These are phyloP conservation scores for Apamea monoglypha DNA, from an alignment of 2,888 invertebrate species.

Conservation along the genomic window DNA sequence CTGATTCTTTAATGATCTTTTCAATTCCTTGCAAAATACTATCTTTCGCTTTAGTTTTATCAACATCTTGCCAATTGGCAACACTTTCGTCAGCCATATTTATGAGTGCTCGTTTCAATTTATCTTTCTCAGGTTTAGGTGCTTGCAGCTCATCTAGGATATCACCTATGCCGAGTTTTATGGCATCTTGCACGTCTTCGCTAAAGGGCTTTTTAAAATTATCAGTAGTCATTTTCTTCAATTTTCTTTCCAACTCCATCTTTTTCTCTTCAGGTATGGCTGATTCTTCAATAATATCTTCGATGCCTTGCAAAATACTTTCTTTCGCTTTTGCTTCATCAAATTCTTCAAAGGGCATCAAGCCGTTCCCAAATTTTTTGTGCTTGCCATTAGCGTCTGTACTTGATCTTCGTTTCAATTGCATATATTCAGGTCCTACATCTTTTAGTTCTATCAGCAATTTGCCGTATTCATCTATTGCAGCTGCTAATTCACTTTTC, in stretches of 20 bases:
- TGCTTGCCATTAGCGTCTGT: too few relatives aligned
- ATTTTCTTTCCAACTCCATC: neutral
- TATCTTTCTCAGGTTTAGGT: constrained; percentile 9
- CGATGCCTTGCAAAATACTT: neutral
- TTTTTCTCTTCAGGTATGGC: neutral
- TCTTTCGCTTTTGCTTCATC: neutral
- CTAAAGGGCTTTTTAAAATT: neutral
- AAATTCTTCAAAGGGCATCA: neutral
- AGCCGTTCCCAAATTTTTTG: too few relatives aligned
- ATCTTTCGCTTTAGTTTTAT: neutral
- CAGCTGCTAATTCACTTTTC: constrained; percentile 7
- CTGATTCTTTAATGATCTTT: neutral
- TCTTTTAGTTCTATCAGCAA: neutral
- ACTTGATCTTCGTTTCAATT: neutral
- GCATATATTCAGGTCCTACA: neutral
- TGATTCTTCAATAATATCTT: neutral
- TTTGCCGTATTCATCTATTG: constrained; percentile 11
- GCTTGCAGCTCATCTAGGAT: neutral
- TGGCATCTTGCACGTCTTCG: neutral
- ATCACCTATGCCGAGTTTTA: neutral
- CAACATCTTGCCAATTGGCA: neutral
- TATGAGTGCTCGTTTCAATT: neutral
- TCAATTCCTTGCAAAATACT: neutral
- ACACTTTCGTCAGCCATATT: neutral
- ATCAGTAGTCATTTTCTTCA: neutral